Evolutionary conservation across 2,113 vertebrate genomes (phyloP), one percentile per base, ranked within the genome.

Genomic region (Protobothrops flavoviridis): DNA sequence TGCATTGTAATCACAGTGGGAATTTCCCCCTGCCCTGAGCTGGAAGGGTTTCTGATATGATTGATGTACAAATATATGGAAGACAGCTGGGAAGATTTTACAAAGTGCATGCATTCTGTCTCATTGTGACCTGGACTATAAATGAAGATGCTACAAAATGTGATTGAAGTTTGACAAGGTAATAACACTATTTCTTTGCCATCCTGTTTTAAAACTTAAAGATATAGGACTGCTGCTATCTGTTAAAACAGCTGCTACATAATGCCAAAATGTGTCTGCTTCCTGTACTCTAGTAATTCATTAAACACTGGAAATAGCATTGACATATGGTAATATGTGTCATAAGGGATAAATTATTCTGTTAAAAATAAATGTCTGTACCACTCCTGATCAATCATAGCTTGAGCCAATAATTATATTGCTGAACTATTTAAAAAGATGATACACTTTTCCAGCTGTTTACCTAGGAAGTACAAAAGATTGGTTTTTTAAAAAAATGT

Each of bases 91-190:
- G 50, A 89, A 88, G 15, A 6, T 64, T 88, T 53, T 53, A 29
- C 33, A 55, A 55, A 92, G 59, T 24, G 23, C 13, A n/a, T 59
- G 24, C 81, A 5, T 88, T 88, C 86, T 92, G 59, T 39, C 59
- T 56, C 86, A 48, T 74, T 39, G 43, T 56, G 17, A 50, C 29
- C 29, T 53, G 24, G 55, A 52, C 59, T 88, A 86, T 87, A 81
- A 89, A 88, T n/a, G 52, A 64, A 92, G 64, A 21, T 56, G 61
- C 61, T 92, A 13, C 24, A 48, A 52, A 92, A 56, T 39, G 33
- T 56, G 55, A 64, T 26, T 89, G 52, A 57, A 88, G 48, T 89
- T 90, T 92, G 33, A 89, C 87, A 92, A 81, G 87, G 59, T 81
- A 92, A 53, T 48, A 53, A 23, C 20, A 9, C 13, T 81, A 45